phyloP scores from a whole-genome alignment of 2,888 invertebrate genomes.

The Leptopilina myrica region DNA sequence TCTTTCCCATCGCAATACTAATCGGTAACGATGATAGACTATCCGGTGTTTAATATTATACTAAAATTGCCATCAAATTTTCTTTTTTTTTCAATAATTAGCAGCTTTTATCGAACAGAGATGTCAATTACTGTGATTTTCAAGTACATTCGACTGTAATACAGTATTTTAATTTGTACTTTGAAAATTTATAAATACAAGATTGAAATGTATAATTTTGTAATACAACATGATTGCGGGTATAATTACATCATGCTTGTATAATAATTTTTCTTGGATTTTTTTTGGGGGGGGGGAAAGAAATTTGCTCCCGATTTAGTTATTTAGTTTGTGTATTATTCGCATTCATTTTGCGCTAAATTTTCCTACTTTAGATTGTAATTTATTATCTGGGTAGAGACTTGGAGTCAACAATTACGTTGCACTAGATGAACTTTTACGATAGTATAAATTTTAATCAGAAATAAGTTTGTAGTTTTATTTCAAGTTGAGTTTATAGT shows the following conservation, averaged over 20 bases:
- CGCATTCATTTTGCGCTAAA: background rate
- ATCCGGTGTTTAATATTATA: constrained; percentile 1
- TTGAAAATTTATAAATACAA: too few relatives aligned
- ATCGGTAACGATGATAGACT: background rate
- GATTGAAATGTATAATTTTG: too few relatives aligned
- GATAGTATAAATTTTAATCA: constrained; percentile 25
- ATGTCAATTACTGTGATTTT: too few relatives aligned
- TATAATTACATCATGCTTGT: too few relatives aligned
- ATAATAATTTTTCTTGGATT: too few relatives aligned
- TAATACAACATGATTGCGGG: too few relatives aligned
- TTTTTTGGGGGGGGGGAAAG: too few relatives aligned
- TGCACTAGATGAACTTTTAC: background rate
- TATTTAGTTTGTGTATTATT: background rate
- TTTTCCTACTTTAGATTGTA: background rate
- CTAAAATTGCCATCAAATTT: background rate
- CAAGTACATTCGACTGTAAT: too few relatives aligned
- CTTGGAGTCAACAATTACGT: constrained; percentile 3
- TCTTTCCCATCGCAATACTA: background rate
- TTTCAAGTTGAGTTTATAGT: background rate
- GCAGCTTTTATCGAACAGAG: too few relatives aligned
- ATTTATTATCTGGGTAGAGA: constrained; percentile 6
- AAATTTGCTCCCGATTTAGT: constrained; percentile 17
- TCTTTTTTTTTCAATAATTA: background rate
- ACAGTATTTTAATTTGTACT: too few relatives aligned
- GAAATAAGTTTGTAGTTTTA: constrained; percentile 1